Evolutionary conservation across 2,888 invertebrate genomes (phyloP).

Genomic region (Chouioia cunea): DNA sequence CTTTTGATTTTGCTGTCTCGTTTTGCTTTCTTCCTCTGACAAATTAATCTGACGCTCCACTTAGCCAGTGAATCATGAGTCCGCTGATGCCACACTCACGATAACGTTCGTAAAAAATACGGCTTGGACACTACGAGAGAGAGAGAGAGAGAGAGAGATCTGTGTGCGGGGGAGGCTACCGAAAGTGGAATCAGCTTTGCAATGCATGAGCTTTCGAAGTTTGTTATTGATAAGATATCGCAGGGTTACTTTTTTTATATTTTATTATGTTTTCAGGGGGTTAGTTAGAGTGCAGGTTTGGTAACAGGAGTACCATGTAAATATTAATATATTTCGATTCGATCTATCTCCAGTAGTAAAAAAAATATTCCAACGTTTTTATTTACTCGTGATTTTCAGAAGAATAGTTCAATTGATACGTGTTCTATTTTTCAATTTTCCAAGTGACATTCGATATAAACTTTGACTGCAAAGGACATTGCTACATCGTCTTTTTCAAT

Average conservation of each 20-base stretch:
- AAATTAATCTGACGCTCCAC: conserved; percentile 42
- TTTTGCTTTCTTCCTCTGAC: conserved; percentile 24
- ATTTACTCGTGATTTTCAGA: no score
- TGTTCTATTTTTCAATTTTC: no score
- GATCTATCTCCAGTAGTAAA: no score
- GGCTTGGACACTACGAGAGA: background rate
- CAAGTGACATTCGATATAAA: background rate
- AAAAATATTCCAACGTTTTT: background rate
- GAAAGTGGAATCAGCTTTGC: background rate
- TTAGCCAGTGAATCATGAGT: background rate
- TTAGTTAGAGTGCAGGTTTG: no score
- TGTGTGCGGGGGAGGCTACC: background rate
- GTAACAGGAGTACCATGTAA: no score
- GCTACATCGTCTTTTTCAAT: conserved; percentile 33
- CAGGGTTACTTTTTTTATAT: background rate
- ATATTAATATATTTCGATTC: no score
- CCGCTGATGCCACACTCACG: conserved; percentile 14
- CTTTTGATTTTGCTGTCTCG: background rate
- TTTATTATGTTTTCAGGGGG: no score
- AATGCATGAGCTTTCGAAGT: background rate
- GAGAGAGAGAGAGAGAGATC: background rate
- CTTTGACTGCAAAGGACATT: background rate
- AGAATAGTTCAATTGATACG: background rate
- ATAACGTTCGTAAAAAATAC: conserved; percentile 43
- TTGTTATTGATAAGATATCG: conserved; percentile 26